Evolutionary conservation across 2,113 vertebrate species (phyloP).

Genomic region (Hiodon tergisus): DNA sequence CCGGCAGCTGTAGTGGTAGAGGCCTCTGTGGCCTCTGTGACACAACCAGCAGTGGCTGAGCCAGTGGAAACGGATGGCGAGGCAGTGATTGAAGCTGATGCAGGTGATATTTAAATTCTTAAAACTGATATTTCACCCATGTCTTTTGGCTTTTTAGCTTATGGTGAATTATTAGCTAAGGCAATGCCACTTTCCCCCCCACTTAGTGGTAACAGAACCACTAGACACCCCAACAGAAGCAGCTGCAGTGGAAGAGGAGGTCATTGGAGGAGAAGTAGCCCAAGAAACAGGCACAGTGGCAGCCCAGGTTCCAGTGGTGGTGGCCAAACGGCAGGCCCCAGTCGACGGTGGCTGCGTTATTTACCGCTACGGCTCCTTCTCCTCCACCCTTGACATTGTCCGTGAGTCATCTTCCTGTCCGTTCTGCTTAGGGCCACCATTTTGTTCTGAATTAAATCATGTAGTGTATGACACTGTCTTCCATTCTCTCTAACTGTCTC

Average conservation of each 20-base stretch:
- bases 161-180: neutral
- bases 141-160: neutral
- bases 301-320: constrained; percentile 50
- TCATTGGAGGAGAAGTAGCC: constrained; percentile 30
- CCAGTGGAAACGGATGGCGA: constrained; percentile 41
- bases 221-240: constrained; percentile 1
- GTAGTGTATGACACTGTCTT: neutral
- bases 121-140: neutral
- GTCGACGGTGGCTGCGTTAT: constrained; percentile 63
- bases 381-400: constrained; percentile 71
- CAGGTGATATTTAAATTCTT: constrained; percentile 36
- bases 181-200: too few relatives aligned
- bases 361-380: constrained; percentile 83
- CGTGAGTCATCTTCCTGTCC: constrained; percentile 62
- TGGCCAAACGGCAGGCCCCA: constrained; percentile 78
- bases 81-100: constrained; percentile 52
- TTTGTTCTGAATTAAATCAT: neutral
- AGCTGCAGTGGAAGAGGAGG: constrained; percentile 37
- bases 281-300: constrained; percentile 33
- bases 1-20: constrained; percentile 51
- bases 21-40: constrained; percentile 55
- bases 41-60: constrained; percentile 48
- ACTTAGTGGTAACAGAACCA: too few relatives aligned
- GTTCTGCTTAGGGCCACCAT: neutral
- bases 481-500: neutral